These are phyloP conservation scores for Lagria hirta DNA, from an alignment of 2,888 invertebrate species.

Conservation along the genomic window DNA sequence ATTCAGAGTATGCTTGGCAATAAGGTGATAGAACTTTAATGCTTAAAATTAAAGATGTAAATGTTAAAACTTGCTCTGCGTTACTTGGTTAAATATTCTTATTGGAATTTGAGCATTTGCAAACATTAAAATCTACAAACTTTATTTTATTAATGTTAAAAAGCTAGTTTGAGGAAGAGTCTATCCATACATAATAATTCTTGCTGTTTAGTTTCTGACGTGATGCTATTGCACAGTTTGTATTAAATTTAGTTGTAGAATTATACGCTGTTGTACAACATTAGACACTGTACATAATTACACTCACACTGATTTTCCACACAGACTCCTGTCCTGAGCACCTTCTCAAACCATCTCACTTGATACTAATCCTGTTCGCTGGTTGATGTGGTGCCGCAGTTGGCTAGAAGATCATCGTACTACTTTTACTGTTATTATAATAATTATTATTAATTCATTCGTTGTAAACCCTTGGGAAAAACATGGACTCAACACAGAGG, in stretches of 20 bases:
- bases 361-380: conserved; percentile 51
- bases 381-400: conserved; percentile 28
- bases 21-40: too few species aligned
- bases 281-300: conserved; percentile 47
- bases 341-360: conserved; percentile 56
- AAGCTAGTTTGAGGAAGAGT: too few species aligned
- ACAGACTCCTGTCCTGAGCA: conserved; percentile 56
- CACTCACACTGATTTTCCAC: conserved; percentile 54
- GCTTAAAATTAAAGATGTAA: too few species aligned
- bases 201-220: not conserved
- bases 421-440: conserved; percentile 20
- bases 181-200: not conserved
- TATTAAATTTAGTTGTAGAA: too few species aligned
- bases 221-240: not conserved
- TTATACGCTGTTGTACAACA: conserved; percentile 27
- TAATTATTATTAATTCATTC: conserved; percentile 17
- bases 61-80: too few species aligned
- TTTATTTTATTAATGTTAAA: too few species aligned
- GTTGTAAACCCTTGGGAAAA: conserved; percentile 22
- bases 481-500: too few species aligned
- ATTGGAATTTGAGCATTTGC: too few species aligned
- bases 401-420: conserved; percentile 30
- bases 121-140: too few species aligned
- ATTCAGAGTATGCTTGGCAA: too few species aligned
- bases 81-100: too few species aligned